Percentiles rank a stretch among this genome's conserved stretches.
These are phyloP conservation scores for Tridacna crocea DNA, from an alignment of 2,888 invertebrate genomes.

Conservation along the genomic window DNA sequence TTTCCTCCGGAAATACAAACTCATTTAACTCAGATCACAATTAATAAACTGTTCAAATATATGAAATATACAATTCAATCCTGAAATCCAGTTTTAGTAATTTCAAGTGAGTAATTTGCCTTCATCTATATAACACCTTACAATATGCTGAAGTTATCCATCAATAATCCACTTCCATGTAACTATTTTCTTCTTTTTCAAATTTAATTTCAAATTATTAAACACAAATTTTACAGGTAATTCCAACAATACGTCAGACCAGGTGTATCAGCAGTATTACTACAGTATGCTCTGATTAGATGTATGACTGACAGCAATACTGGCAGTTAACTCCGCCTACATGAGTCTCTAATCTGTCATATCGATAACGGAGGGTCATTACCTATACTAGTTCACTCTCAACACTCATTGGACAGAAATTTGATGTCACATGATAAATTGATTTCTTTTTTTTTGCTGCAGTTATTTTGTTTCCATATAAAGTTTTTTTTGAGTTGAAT, in stretches of 20 bases:
- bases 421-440: constrained; percentile 7
- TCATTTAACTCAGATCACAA: no score
- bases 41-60: no score
- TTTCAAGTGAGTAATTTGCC: no score
- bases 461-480: no score
- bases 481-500: no score
- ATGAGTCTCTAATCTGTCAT: constrained; percentile 47
- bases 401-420: not conserved
- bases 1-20: no score
- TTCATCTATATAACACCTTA: no score
- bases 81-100: no score
- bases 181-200: not conserved
- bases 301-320: constrained; percentile 35
- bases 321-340: constrained; percentile 31
- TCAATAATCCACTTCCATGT: not conserved
- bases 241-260: not conserved
- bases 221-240: constrained; percentile 29
- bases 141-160: no score
- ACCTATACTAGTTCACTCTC: not conserved
- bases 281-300: constrained; percentile 20
- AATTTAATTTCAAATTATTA: not conserved
- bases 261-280: constrained; percentile 32
- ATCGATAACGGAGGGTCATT: constrained; percentile 49
- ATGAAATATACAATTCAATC: no score
- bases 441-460: not conserved